Conservation (phyloP, 2,113 vertebrate species). For the Festucalex cinctus region DNA sequence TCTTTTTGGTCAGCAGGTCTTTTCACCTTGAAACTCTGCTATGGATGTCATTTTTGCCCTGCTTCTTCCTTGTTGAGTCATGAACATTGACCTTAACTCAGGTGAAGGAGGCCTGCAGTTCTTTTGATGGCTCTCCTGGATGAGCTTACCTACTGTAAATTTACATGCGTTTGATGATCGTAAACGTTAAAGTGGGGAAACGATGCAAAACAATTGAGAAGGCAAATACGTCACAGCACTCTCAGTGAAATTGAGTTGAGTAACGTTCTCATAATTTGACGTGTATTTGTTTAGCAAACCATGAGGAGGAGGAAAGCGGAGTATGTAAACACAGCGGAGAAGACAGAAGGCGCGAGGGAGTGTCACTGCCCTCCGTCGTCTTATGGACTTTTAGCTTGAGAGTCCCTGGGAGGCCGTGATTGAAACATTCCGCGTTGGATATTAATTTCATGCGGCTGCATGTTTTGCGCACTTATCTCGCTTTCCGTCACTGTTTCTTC, state of each 20-base stretch:
- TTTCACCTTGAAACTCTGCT: too few relatives aligned
- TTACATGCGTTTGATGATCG: too few relatives aligned
- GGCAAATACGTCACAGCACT: too few relatives aligned
- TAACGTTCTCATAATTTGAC: conserved; percentile 16
- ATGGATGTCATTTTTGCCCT: too few relatives aligned
- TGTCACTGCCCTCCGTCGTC: conserved; percentile 8
- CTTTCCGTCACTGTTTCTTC: conserved; percentile 40
- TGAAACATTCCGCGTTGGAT: conserved; percentile 35
- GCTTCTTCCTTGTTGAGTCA: too few relatives aligned
- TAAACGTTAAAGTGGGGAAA: too few relatives aligned
- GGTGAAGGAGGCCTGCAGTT: too few relatives aligned
- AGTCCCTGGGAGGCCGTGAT: conserved; percentile 43
- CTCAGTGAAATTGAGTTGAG: not conserved
- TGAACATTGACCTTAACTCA: too few relatives aligned
- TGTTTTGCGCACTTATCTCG: conserved; percentile 45
- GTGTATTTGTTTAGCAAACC: conserved; percentile 31
- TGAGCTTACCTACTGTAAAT: too few relatives aligned
- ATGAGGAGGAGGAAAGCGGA: conserved; percentile 21
- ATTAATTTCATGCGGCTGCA: conserved; percentile 45
- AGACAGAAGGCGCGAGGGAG: conserved; percentile 43
- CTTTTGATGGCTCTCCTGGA: too few relatives aligned
- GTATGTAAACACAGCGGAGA: conserved; percentile 40
- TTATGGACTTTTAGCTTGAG: conserved; percentile 31
- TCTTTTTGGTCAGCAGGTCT: too few relatives aligned
- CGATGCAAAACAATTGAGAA: too few relatives aligned